Conservation (phyloP, 2,888 invertebrate species). For the Zeuzera pyrina region DNA sequence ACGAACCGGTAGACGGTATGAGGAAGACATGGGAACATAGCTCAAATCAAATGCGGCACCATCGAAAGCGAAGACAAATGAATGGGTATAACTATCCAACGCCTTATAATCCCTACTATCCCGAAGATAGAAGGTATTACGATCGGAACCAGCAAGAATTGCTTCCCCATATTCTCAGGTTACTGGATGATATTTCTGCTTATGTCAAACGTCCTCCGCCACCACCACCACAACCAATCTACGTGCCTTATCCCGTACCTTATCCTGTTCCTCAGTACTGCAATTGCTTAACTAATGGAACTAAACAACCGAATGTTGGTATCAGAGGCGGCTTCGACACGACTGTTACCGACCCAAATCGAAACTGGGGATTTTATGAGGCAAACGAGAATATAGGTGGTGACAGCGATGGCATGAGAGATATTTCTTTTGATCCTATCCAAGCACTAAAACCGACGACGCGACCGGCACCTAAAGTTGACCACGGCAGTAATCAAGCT, state of each 20-base stretch:
- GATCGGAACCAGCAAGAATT: constrained; percentile 33
- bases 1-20: constrained; percentile 3
- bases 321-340: no score
- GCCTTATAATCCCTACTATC: constrained; percentile 27
- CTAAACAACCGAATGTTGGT: no score
- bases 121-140: constrained; percentile 32
- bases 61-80: constrained; percentile 36
- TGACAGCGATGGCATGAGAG: constrained; percentile 1
- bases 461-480: constrained; percentile 26
- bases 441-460: constrained; percentile 20
- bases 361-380: constrained; percentile 12
- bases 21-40: constrained; percentile 20
- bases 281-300: constrained; percentile 23
- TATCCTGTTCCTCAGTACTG: constrained; percentile 28
- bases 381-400: neutral
- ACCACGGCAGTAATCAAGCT: constrained; percentile 24
- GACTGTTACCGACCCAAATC: constrained; percentile 12
- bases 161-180: constrained; percentile 33
- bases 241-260: constrained; percentile 44
- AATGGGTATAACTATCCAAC: constrained; percentile 37
- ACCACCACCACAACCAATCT: constrained; percentile 42
- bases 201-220: constrained; percentile 30
- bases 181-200: constrained; percentile 42
- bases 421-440: constrained; percentile 17
- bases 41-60: constrained; percentile 26